A percentile compares a stretch with the other conserved stretches of the same genome.
Conservation (phyloP, 2,888 invertebrate genomes). For the Caenorhabditis zanzibari region DNA sequence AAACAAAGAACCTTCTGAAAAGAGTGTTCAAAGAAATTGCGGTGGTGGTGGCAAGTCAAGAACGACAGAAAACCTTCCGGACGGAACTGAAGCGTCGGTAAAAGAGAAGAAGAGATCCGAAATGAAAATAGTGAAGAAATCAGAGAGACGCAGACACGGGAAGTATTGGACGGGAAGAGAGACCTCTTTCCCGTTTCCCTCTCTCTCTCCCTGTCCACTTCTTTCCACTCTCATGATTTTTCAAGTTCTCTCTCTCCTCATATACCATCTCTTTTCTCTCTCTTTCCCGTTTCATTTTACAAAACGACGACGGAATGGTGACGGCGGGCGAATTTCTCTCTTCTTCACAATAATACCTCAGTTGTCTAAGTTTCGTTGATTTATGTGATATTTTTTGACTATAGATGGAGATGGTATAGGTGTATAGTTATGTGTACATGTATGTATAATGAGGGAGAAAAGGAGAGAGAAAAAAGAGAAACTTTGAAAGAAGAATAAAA, state of each 20-base stretch:
- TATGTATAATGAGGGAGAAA: conserved; percentile 30
- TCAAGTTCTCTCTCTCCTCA: conserved; percentile 5
- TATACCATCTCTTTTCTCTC: background rate
- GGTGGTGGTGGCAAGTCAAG: conserved; percentile 41
- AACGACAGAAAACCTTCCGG: conserved; percentile 45
- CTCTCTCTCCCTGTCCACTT: conserved; percentile 16
- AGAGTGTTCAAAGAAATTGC: conserved; percentile 12
- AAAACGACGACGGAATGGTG: conserved; percentile 49
- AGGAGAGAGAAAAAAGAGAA: background rate
- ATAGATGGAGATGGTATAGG: conserved; percentile 31
- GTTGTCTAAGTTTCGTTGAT: conserved; percentile 29
- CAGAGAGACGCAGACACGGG: conserved; percentile 33
- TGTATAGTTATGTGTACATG: conserved; percentile 42
- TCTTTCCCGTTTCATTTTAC: conserved; percentile 31
- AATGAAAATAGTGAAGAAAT: background rate
- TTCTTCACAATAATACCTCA: conserved; percentile 11
- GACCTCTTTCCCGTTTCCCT: background rate
- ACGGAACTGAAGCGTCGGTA: conserved; percentile 47
- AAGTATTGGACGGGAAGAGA: conserved; percentile 26
- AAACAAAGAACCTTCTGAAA: background rate
- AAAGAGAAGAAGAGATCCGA: conserved; percentile 22
- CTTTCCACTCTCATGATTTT: conserved; percentile 11
- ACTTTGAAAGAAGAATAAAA: background rate
- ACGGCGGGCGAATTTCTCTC: conserved; percentile 24
- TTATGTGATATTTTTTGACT: conserved; percentile 6